Percentiles rank a stretch among this genome's conserved stretches.
Evolutionary conservation across 2,888 invertebrate genomes (phyloP).

Genomic region (Drosophila tanythrix): DNA sequence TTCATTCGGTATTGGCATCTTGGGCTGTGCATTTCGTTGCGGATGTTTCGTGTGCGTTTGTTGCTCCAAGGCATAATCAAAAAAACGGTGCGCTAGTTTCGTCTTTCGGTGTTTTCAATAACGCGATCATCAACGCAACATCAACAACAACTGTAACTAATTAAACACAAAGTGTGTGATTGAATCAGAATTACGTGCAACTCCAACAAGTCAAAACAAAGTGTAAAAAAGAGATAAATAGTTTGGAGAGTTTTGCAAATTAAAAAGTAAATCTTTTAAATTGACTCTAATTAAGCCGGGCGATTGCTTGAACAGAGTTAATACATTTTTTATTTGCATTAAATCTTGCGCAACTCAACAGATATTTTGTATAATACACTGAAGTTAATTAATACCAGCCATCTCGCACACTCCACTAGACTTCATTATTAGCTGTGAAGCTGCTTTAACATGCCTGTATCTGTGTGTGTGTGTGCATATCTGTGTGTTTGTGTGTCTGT

Average conservation of each 20-base stretch:
- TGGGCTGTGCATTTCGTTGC: constrained; percentile 57
- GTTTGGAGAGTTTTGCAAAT: background rate
- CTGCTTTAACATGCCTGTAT: constrained; percentile 13
- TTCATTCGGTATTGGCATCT: constrained; percentile 63
- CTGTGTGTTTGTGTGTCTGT: constrained; percentile 11
- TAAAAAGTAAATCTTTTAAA: constrained; percentile 16
- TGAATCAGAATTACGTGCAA: constrained; percentile 39
- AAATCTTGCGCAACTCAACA: constrained; percentile 49
- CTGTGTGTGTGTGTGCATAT: background rate
- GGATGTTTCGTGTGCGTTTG: constrained; percentile 5
- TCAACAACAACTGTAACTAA: constrained; percentile 45
- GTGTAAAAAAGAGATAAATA: background rate
- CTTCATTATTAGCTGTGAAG: constrained; percentile 55
- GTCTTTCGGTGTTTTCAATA: constrained; percentile 28
- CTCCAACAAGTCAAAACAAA: constrained; percentile 15
- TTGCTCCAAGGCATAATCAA: constrained; percentile 21
- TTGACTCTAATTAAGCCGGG: constrained; percentile 61
- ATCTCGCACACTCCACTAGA: constrained; percentile 30
- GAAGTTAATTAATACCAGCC: constrained; percentile 49
- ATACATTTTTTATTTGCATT: constrained; percentile 36
- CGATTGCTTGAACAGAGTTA: constrained; percentile 46
- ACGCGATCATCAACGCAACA: constrained; percentile 20
- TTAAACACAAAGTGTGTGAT: constrained; percentile 62
- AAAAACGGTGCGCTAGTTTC: constrained; percentile 23
- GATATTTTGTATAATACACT: constrained; percentile 33